Percentiles rank a stretch among this genome's conserved stretches.
phyloP scores from a whole-genome alignment of 1,140 invertebrate species.

The Bombus confusus region DNA sequence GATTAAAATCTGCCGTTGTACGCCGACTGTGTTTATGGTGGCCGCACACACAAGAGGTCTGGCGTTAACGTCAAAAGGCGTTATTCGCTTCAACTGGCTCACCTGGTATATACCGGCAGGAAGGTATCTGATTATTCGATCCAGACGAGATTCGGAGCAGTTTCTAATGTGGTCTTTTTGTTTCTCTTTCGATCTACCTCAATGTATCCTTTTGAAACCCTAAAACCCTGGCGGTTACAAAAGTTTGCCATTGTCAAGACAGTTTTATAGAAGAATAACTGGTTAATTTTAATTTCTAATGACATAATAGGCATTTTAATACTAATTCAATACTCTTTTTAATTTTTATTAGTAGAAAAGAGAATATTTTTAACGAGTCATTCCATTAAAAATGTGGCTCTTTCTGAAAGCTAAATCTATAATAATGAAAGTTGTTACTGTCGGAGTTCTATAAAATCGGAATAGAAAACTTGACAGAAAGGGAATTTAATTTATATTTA shows the following conservation, averaged over 20 bases:
- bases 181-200: constrained; percentile 49
- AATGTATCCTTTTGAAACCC: background rate
- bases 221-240: background rate
- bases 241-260: background rate
- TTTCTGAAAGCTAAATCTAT: too few species aligned
- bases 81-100: constrained; percentile 70
- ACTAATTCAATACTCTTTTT: background rate
- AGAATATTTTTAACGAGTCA: too few species aligned
- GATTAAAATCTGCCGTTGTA: constrained; percentile 72
- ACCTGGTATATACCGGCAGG: constrained; percentile 62
- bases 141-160: constrained; percentile 59
- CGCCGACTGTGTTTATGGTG: constrained; percentile 62
- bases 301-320: background rate
- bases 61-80: constrained; percentile 75
- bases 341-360: background rate
- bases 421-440: too few species aligned
- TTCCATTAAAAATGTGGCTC: too few species aligned
- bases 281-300: background rate
- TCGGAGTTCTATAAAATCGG: too few species aligned
- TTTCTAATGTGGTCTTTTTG: constrained; percentile 69
- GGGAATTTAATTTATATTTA: too few species aligned
- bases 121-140: constrained; percentile 62
- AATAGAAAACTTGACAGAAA: too few species aligned
- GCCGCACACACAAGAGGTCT: constrained; percentile 54
- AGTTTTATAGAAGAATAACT: background rate